Conservation (phyloP, 2,888 invertebrate genomes). For the Torymus texanus region DNA sequence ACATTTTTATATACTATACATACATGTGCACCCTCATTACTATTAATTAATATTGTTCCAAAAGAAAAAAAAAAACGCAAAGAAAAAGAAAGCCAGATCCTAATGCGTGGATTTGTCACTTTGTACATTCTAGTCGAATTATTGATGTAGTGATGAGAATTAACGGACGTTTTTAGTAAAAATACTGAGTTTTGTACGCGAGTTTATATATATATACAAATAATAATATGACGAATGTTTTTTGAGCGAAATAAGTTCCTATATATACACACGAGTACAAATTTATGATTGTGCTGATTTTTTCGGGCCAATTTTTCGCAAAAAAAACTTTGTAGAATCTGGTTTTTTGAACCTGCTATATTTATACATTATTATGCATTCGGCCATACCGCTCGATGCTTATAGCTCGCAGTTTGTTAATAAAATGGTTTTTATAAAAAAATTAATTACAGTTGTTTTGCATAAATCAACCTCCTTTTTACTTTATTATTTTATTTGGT, state of each 20-base stretch:
- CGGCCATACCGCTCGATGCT: constrained; percentile 43
- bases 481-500: constrained; percentile 9
- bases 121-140: constrained; percentile 1
- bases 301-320: constrained; percentile 27
- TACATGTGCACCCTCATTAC: constrained; percentile 38
- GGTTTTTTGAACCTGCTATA: constrained; percentile 53
- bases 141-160: neutral
- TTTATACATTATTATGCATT: constrained; percentile 40
- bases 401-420: constrained; percentile 56
- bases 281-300: constrained; percentile 28
- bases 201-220: neutral
- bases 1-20: constrained; percentile 14
- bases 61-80: neutral
- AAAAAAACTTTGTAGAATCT: constrained; percentile 47
- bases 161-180: constrained; percentile 1
- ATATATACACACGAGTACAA: constrained; percentile 20
- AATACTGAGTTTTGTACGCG: constrained; percentile 1
- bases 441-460: constrained; percentile 49
- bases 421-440: constrained; percentile 53
- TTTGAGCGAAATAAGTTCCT: constrained; percentile 1
- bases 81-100: constrained; percentile 51
- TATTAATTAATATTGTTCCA: constrained; percentile 26
- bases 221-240: constrained; percentile 4
- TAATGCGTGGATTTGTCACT: constrained; percentile 44
- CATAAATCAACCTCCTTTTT: constrained; percentile 39